Evolutionary conservation across 2,888 invertebrate genomes (phyloP).

Genomic region (Dasysyrphus albostriatus): DNA sequence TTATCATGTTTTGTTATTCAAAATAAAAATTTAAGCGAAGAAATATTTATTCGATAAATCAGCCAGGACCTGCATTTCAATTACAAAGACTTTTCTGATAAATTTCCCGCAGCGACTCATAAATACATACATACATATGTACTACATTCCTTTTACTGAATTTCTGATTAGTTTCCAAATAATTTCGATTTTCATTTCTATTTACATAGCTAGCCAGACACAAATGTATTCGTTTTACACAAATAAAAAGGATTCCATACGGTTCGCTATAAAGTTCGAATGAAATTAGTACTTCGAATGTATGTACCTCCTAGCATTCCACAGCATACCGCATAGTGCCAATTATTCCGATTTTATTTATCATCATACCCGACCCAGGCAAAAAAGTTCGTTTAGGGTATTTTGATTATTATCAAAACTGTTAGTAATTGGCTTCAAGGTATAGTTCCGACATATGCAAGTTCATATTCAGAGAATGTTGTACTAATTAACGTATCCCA

Average conservation of each 20-base stretch:
- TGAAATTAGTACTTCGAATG: background rate
- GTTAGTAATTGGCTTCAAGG: constrained; percentile 58
- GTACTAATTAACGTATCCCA: constrained; percentile 63
- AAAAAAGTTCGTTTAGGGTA: constrained; percentile 19
- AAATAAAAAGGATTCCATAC: constrained; percentile 14
- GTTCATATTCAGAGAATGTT: constrained; percentile 54
- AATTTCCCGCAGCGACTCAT: no score
- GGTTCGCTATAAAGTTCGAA: background rate
- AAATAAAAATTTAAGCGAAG: no score
- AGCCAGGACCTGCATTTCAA: no score
- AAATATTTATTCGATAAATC: no score
- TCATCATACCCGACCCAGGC: background rate
- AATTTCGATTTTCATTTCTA: constrained; percentile 27
- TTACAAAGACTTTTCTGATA: no score
- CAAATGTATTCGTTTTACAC: background rate
- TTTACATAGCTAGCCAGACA: background rate
- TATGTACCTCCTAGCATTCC: no score
- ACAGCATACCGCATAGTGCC: constrained; percentile 22
- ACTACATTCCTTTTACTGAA: background rate
- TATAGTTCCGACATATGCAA: constrained; percentile 44
- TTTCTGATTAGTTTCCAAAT: constrained; percentile 41
- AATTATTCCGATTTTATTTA: constrained; percentile 41
- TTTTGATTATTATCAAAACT: constrained; percentile 47
- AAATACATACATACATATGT: no score
- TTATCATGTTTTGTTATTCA: no score